Percentiles rank a stretch among this genome's conserved stretches.
Evolutionary conservation across 2,797 vertebrate species (phyloP).

Genomic region (Ptychobarbus kaznakovi): DNA sequence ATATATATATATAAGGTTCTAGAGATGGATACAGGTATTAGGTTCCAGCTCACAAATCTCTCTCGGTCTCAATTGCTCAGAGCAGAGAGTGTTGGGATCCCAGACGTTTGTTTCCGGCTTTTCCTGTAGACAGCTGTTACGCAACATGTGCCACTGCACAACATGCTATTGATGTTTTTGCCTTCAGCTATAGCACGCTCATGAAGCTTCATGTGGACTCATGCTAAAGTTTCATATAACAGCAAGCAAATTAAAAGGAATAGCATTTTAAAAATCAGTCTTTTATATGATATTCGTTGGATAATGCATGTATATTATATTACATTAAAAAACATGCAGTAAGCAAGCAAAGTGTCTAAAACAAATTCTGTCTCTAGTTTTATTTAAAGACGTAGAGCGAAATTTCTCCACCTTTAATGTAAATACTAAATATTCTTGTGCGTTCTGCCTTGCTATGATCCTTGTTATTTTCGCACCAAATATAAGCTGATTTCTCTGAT

Average conservation of each 20-base stretch:
- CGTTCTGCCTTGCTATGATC: background rate
- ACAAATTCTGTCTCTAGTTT: background rate
- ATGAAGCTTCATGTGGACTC: background rate
- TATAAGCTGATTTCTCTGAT: background rate
- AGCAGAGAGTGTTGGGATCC: background rate
- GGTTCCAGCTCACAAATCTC: background rate
- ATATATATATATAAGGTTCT: background rate
- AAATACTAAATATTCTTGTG: background rate
- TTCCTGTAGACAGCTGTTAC: conserved; percentile 33
- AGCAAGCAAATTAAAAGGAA: background rate
- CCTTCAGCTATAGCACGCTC: background rate
- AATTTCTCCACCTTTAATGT: background rate
- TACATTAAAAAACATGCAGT: background rate
- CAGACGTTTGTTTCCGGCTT: conserved; percentile 12
- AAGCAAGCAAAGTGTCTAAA: background rate
- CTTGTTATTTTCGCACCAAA: background rate
- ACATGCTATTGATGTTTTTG: background rate
- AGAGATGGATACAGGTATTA: background rate
- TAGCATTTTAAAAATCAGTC: background rate
- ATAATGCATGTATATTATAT: background rate
- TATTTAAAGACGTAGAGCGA: background rate
- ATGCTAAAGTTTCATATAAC: background rate
- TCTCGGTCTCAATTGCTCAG: background rate
- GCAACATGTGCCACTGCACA: background rate
- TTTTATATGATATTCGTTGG: background rate